Base-by-base conservation (phyloP, 2,888 invertebrate genomes). In the Dastarcus helophoroides region DNA sequence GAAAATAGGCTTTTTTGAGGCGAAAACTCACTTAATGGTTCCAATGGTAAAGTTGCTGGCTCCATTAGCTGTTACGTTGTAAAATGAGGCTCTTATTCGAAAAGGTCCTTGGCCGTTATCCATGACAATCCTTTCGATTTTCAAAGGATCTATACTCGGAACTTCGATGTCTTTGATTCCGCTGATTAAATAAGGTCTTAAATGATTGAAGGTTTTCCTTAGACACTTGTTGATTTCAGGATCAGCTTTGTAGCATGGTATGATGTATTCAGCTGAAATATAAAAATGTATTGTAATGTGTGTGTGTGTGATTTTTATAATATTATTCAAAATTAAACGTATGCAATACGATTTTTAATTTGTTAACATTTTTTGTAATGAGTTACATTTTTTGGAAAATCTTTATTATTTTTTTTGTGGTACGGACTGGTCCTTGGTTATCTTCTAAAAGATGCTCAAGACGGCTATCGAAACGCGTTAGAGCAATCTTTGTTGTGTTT, bases 41-140 rank as follows among this genome's bases (percentile, higher is more conserved):
- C 69, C 70, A 26, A 83, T 69, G 2, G 75, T 72, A 50, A 77
- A 81, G 54, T 82, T 80, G 47, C 79, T 78, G 9, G 80, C 76
- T 19, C 84, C 84, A n/a, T 70, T 58, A 1, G 79, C 78, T 0
- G 80, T 78, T 44, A 83, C 79, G 50, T 83, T 81, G 33, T 65
- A 72, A 59, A 84, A 84, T 1, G 74, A 62, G 0, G 82, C 82
- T 6, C 76, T 71, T 9, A 84, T 74, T 36, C 79, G 65, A 9
- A 84, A 79, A 0, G 82, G 73, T 0, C 83, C 83, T 6, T 78
- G 76, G 0, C 78, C 76, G 53, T 85, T 84, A 54, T 81, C 79
- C 73, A 84, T 83, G 25, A 76, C 68, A 40, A 85, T 64, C 35
- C 73, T 69, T 25, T 77, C 76, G 33, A 84, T 77, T 33, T 64